Conservation (phyloP, 1,140 invertebrate species). For the Lanistes nyassanus region DNA sequence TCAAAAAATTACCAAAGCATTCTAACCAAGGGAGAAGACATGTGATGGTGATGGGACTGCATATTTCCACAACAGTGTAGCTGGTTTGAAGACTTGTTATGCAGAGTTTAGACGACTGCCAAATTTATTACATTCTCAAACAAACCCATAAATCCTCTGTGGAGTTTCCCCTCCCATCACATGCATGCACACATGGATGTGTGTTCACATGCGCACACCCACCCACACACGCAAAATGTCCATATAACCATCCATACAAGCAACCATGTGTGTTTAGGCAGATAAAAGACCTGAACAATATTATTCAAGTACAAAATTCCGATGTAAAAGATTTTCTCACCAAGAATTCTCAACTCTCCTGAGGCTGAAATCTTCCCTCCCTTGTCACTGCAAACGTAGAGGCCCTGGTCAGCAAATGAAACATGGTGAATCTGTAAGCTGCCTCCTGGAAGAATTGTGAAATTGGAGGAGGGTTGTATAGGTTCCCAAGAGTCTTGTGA, state of each 20-base stretch:
- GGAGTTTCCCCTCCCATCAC: too few species aligned
- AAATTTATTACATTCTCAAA: too few species aligned
- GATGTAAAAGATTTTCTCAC: neutral
- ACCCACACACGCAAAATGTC: neutral
- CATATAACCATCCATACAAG: neutral
- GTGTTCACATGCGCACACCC: too few species aligned
- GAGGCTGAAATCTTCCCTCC: neutral
- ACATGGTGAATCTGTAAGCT: conserved; percentile 7
- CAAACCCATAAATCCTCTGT: too few species aligned
- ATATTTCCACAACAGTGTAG: too few species aligned
- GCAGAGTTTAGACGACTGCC: too few species aligned
- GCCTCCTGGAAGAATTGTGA: neutral
- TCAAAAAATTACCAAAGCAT: too few species aligned
- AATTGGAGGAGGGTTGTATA: neutral
- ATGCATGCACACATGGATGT: too few species aligned
- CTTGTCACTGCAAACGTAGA: neutral
- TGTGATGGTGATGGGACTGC: too few species aligned
- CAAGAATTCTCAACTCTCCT: neutral
- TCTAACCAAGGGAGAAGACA: too few species aligned
- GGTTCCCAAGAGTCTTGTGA: neutral
- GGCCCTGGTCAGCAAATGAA: neutral
- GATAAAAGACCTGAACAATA: neutral
- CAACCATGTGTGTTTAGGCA: neutral
- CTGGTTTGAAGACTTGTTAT: too few species aligned
- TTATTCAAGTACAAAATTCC: neutral